phyloP scores from a whole-genome alignment of 2,113 vertebrate genomes.

The Ailurus styani region DNA sequence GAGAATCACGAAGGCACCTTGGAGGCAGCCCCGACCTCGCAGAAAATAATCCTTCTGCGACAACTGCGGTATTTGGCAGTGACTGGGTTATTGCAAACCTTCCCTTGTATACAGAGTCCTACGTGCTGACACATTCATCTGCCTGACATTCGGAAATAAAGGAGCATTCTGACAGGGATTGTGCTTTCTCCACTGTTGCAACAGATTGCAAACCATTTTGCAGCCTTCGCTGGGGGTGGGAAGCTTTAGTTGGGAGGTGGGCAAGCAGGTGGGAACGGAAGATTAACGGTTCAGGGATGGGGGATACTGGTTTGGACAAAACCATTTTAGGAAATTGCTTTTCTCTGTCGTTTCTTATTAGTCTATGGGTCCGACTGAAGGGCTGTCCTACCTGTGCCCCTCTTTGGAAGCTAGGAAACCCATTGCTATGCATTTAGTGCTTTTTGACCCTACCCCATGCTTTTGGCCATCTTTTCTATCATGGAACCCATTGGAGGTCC shows the following conservation, averaged over 20 bases:
- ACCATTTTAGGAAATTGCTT: not conserved
- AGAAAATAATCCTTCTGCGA: not conserved
- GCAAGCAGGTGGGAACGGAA: not conserved
- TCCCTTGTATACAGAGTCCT: not conserved
- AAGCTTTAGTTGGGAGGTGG: not conserved
- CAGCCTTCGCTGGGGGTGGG: not conserved
- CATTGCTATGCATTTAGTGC: not conserved
- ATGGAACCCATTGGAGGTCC: not conserved
- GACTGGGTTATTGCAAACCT: not conserved
- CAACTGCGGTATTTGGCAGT: not conserved
- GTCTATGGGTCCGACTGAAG: not conserved
- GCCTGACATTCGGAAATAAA: not conserved
- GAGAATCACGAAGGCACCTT: not conserved
- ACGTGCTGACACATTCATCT: not conserved
- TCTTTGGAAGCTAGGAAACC: not conserved
- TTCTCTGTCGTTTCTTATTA: not conserved
- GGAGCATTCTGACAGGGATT: not conserved
- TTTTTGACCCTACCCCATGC: not conserved
- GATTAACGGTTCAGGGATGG: not conserved
- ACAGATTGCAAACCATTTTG: not conserved
- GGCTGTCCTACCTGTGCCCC: not conserved
- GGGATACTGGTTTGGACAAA: not conserved
- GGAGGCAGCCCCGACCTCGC: not conserved
- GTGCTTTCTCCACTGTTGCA: not conserved
- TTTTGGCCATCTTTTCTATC: not conserved